phyloP scores from a whole-genome alignment of 1,140 invertebrate genomes.

The Argopecten irradians region DNA sequence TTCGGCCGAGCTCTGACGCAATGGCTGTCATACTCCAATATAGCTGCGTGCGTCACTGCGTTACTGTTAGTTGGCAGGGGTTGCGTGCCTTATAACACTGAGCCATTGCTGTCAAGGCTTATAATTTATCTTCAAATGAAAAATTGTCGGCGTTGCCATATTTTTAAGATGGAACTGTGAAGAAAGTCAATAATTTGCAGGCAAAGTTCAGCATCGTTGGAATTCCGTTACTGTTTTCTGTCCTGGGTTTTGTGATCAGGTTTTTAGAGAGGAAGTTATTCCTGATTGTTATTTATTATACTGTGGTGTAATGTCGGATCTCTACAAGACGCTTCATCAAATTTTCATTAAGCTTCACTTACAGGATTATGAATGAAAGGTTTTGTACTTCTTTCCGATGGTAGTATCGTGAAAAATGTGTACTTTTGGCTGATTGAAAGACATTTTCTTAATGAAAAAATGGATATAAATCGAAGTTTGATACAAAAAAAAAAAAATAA shows the following conservation, averaged over 20 bases:
- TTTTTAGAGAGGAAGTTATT: not conserved
- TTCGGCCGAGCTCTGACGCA: not conserved
- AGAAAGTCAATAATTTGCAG: not conserved
- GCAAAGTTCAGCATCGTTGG: not conserved
- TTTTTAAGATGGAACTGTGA: not conserved
- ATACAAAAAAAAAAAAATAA: too few relatives aligned
- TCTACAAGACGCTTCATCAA: too few relatives aligned
- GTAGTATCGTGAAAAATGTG: too few relatives aligned
- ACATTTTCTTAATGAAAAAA: too few relatives aligned
- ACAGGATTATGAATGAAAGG: too few relatives aligned
- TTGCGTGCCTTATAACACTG: not conserved
- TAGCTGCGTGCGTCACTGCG: not conserved
- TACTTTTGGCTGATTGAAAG: too few relatives aligned
- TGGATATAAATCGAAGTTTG: too few relatives aligned
- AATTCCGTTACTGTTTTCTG: not conserved
- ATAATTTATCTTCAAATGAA: not conserved
- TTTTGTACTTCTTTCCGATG: too few relatives aligned
- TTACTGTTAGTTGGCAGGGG: not conserved
- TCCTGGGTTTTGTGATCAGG: not conserved
- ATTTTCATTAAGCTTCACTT: too few relatives aligned
- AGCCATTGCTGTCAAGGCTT: not conserved
- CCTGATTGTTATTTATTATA: not conserved
- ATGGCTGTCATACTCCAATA: not conserved
- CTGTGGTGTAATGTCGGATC: not conserved
- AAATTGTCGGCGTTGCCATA: conserved; percentile 16